Evolutionary conservation across 2,113 vertebrate species (phyloP).

Genomic region (Tenrec ecaudatus): DNA sequence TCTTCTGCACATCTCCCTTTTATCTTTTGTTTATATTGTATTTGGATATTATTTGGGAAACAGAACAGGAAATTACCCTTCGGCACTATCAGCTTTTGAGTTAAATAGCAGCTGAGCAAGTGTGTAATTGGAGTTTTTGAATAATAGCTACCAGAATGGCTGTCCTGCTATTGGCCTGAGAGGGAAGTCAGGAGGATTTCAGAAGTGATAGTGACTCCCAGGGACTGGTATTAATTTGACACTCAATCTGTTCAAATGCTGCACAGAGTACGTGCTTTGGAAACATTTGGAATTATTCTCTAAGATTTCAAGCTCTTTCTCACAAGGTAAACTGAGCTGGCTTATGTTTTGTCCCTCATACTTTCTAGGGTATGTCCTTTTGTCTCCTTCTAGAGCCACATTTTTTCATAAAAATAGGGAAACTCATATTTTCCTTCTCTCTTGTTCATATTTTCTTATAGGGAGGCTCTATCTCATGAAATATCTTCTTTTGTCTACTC

Average conservation of each 20-base stretch:
- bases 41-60: constrained; percentile 33
- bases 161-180: neutral
- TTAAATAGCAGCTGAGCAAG: constrained; percentile 3
- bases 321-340: constrained; percentile 40
- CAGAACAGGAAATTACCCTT: neutral
- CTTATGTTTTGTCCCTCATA: constrained; percentile 38
- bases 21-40: neutral
- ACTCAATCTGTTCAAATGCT: constrained; percentile 33
- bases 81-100: neutral
- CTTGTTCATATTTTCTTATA: constrained; percentile 14
- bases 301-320: constrained; percentile 46
- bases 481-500: constrained; percentile 11
- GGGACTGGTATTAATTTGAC: constrained; percentile 21
- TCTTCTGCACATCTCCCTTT: neutral
- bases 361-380: constrained; percentile 55
- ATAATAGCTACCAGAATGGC: neutral
- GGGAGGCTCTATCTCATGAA: constrained; percentile 22
- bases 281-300: constrained; percentile 53
- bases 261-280: neutral
- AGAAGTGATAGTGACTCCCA: constrained; percentile 19
- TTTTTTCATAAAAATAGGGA: constrained; percentile 38
- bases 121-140: constrained; percentile 24
- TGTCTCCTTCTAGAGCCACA: neutral
- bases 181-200: constrained; percentile 5
- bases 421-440: constrained; percentile 9